A percentile compares a stretch with the other conserved stretches of the same genome.
Conservation (phyloP, 1,140 invertebrate genomes). For the Hetaerina americana region DNA sequence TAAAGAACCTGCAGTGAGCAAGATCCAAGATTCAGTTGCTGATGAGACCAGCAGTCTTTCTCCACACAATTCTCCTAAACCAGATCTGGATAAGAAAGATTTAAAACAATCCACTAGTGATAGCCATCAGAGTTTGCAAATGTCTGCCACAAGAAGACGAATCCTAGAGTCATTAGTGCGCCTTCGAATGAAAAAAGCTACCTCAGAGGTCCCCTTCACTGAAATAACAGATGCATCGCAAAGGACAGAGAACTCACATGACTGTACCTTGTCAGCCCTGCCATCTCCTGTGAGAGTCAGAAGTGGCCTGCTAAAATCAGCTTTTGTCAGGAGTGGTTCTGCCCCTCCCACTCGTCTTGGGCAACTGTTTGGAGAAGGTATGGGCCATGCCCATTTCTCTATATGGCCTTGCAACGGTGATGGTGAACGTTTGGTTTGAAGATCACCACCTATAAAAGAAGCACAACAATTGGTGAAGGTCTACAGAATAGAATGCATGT, state of each 20-base stretch:
- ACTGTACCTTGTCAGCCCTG: not conserved
- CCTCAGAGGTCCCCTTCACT: too few species aligned
- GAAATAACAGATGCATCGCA: too few species aligned
- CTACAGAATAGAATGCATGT: not conserved
- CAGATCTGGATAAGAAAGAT: not conserved
- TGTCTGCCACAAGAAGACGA: not conserved
- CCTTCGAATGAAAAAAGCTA: not conserved
- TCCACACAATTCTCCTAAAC: not conserved
- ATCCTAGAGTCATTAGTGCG: not conserved
- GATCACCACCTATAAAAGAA: not conserved
- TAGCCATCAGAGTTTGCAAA: not conserved
- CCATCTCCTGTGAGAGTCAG: not conserved
- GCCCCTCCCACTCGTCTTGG: not conserved
- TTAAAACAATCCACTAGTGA: not conserved
- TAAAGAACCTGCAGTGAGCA: not conserved
- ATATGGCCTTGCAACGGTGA: not conserved
- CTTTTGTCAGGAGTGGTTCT: not conserved
- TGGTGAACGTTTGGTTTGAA: not conserved
- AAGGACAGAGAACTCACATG: not conserved
- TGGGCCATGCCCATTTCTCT: not conserved
- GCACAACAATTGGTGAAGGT: not conserved
- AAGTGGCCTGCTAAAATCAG: not conserved
- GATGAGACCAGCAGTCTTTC: too few species aligned
- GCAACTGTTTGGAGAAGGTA: not conserved
- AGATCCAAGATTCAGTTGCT: not conserved